Evolutionary conservation across 1,140 invertebrate species (phyloP).

Genomic region (Holcopasites calliopsidis): DNA sequence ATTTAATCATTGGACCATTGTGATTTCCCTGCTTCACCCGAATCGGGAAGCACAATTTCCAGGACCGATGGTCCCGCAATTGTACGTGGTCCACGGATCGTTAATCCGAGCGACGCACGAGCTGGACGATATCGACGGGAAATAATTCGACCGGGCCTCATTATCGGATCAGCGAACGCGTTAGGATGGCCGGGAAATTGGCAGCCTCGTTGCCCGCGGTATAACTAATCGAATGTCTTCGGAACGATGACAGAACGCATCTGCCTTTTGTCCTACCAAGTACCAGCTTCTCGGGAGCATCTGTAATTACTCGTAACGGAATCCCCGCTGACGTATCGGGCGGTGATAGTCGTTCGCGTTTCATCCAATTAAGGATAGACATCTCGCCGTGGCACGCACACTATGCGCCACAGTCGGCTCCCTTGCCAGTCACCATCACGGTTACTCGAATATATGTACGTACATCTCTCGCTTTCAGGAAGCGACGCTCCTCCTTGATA

Average conservation of each 20-base stretch:
- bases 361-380: slow-evolving; percentile 58
- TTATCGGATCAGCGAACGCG: slow-evolving; percentile 48
- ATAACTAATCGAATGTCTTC: slow-evolving; percentile 54
- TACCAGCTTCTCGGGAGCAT: slow-evolving; percentile 4
- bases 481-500: slow-evolving; percentile 53
- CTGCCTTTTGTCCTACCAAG: slow-evolving; percentile 48
- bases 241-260: slow-evolving; percentile 38
- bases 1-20: not conserved
- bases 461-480: slow-evolving; percentile 17
- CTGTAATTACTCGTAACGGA: slow-evolving; percentile 61
- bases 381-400: slow-evolving; percentile 10
- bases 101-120: slow-evolving; percentile 33
- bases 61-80: not conserved
- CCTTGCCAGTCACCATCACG: slow-evolving; percentile 40
- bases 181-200: slow-evolving; percentile 54
- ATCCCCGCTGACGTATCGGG: slow-evolving; percentile 49
- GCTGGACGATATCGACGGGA: slow-evolving; percentile 44
- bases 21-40: not conserved
- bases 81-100: slow-evolving; percentile 30
- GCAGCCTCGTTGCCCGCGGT: slow-evolving; percentile 47
- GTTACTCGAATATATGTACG: slow-evolving; percentile 21
- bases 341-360: slow-evolving; percentile 52
- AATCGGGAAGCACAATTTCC: slow-evolving; percentile 25
- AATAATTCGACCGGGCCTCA: slow-evolving; percentile 53
- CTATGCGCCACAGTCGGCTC: not conserved